These are phyloP conservation scores for Chaenodraco wilsoni DNA, from an alignment of 2,797 vertebrate genomes.

Conservation along the genomic window DNA sequence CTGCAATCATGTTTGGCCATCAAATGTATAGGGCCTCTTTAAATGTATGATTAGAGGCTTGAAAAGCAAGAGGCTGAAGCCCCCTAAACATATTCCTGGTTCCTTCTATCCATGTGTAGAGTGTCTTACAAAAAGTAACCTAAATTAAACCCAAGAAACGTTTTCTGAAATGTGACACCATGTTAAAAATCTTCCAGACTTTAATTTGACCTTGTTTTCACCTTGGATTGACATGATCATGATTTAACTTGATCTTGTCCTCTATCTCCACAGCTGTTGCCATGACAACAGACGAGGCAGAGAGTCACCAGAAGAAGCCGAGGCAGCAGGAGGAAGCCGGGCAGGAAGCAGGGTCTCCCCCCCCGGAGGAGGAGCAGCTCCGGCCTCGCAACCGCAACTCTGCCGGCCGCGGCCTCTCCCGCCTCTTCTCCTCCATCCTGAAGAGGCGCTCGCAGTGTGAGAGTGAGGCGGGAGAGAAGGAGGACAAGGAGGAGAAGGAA, in stretches of 20 bases:
- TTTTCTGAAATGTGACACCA: not conserved
- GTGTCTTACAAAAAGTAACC: not conserved
- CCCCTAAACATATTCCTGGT: not conserved
- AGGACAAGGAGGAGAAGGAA: constrained; percentile 77
- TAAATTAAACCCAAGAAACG: not conserved
- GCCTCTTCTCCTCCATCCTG: constrained; percentile 94
- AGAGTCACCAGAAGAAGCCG: constrained; percentile 87
- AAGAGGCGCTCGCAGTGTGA: constrained; percentile 93
- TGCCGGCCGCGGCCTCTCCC: constrained; percentile 89
- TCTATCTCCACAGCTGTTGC: constrained; percentile 62
- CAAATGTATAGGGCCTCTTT: not conserved
- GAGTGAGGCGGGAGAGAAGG: constrained; percentile 84
- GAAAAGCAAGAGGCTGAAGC: not conserved
- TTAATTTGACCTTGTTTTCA: not conserved
- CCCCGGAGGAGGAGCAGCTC: constrained; percentile 83
- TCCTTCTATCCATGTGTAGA: not conserved
- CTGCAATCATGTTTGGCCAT: not conserved
- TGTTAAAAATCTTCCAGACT: not conserved
- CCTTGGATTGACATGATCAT: not conserved
- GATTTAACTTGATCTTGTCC: not conserved
- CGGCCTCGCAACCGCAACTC: constrained; percentile 84
- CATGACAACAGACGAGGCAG: constrained; percentile 89
- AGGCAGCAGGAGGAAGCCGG: constrained; percentile 82
- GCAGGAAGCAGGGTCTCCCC: constrained; percentile 82
- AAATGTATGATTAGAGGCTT: not conserved